Evolutionary conservation across 2,888 invertebrate species (phyloP), one percentile per base, ranked within the genome.

Genomic region (Argyra leucocephala): DNA sequence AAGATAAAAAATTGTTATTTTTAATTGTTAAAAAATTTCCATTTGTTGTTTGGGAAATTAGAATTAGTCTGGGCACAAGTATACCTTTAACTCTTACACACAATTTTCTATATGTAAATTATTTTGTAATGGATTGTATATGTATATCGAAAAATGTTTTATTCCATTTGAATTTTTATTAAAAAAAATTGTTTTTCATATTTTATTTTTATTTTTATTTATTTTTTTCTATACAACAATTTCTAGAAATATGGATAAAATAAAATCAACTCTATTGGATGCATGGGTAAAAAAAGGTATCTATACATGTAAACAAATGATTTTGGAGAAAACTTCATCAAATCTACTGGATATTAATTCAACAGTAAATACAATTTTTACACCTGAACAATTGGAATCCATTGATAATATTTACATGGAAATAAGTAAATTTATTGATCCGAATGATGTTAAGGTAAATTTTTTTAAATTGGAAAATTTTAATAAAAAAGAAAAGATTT

Each of bases 231-330:
- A 68, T 67, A n/a, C n/a, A n/a, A n/a, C n/a, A n/a, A n/a, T n/a
- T n/a, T n/a, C 0, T 76, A 90, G 90, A 68, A 85, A 86, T 70
- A 92, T 93, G 85, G 96, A 96, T 69, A 90, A 90, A 74, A 89
- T 91, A 75, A 93, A 90, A 74, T 85, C 82, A 62, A 86, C 86
- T 67, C 81, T 94, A 63, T 79, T 96, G 61, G 96, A 96, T 71
- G 90, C 92, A 23, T 79, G 92, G 63, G 85, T 87, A 48, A 87
- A 89, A 68, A 88, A 86, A 76, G 93, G 91, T 63, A 83, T 88
- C 66, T 88, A 89, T 63, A 76, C 89, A 68, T 86, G 88, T 71
- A 86, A 89, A 67, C 79, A 88, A 67, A 82, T 81, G 63, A 71
- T 74, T 12, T 66, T 78, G 63, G 74, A 78, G 61, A 73, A 74